phyloP scores from a whole-genome alignment of 2,797 vertebrate species.

The Periophthalmus magnuspinnatus region DNA sequence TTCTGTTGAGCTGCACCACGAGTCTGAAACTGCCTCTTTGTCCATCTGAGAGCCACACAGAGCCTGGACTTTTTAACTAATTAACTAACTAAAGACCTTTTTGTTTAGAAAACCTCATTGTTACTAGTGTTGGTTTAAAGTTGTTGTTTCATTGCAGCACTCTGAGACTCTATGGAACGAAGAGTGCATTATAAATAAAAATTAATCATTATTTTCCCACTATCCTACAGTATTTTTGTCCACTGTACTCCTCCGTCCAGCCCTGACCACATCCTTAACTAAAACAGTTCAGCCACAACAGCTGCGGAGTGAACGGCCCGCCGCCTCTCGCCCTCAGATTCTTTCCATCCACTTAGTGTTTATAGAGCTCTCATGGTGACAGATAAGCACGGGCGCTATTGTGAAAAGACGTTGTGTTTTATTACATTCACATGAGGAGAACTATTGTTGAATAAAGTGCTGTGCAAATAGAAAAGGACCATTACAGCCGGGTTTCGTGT shows the following conservation, averaged over 20 bases:
- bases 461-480: slow-evolving; percentile 36
- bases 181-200: no score
- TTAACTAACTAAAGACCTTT: no score
- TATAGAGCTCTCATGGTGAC: slow-evolving; percentile 63
- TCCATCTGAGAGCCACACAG: no score
- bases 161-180: no score
- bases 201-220: no score
- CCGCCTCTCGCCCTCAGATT: slow-evolving; percentile 67
- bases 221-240: not conserved
- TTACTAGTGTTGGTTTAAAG: no score
- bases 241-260: not conserved
- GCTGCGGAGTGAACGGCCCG: slow-evolving; percentile 67
- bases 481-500: slow-evolving; percentile 32
- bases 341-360: slow-evolving; percentile 77
- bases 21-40: no score
- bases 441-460: slow-evolving; percentile 38
- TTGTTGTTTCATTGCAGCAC: no score
- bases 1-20: no score
- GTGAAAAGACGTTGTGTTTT: slow-evolving; percentile 53
- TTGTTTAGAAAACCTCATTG: no score
- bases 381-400: slow-evolving; percentile 62
- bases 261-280: slow-evolving; percentile 44
- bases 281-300: slow-evolving; percentile 62
- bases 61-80: no score
- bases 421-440: slow-evolving; percentile 46